Base-by-base conservation (phyloP, 2,113 vertebrate species). In the Piaya cayana region DNA sequence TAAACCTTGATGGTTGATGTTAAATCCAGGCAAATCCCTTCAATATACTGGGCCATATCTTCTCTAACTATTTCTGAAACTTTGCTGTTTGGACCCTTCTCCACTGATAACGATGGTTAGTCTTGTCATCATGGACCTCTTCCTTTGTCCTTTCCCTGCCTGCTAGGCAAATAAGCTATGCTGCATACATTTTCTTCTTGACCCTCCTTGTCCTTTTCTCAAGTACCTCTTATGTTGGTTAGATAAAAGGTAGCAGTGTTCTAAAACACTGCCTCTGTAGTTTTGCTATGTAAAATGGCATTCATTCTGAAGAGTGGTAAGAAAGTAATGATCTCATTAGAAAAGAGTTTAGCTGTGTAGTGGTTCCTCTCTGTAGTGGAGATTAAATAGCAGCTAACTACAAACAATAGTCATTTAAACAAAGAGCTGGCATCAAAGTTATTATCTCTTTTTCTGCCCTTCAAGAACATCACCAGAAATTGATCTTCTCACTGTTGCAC, bases 351-450 rank as follows among this genome's bases (percentile, higher is more conserved):
- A 96, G 79, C 91, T 95, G 85, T 96, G 94, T 97, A 98, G 96
- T 97, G 92, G 92, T 97, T 98, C 96, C 86, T 97, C 78, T 97
- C 93, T 91, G 82, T 89, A 96, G 93, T 70, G 76, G 92, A 98
- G 96, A 97, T 98, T 98, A 97, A 98, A 98, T 96, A 96, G 93
- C 63, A 91, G 92, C 94, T 95, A 97, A 97, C 97, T 97, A 96
- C 95, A 98, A 98, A 98, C 96, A 97, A 96, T 96, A 97, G 96
- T 90, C 82, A 95, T 97, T 96, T 92, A 95, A 92, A 97, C 96
- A 98, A 95, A 95, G 89, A 92, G 86, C 70, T 5, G 2, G 52
- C 90, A 95, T 94, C 85, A 85, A 88, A 94, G 92, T 97, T 97
- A 92, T 95, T 96, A 95, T 92, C 96, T 96, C 88, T 95, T 64